These are phyloP conservation scores for Drosophila willistoni DNA, from an alignment of 1,140 invertebrate genomes.

Conservation along the genomic window DNA sequence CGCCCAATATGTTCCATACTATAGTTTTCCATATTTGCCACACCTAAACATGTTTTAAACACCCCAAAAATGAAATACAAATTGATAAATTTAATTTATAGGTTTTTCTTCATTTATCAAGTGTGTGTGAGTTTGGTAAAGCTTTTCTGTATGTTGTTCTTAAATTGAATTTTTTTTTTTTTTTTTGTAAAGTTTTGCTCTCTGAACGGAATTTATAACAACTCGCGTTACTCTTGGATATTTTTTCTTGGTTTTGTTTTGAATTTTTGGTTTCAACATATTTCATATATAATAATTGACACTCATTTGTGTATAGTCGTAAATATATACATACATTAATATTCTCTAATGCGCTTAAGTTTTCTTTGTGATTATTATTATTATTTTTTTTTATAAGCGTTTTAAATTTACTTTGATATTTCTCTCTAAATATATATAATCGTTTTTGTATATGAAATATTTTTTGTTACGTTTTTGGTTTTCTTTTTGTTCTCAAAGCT, in stretches of 20 bases:
- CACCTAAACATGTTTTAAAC: not conserved
- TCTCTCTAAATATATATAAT: conserved; percentile 47
- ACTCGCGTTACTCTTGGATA: conserved; percentile 67
- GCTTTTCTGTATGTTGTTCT: conserved; percentile 60
- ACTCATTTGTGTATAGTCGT: conserved; percentile 30
- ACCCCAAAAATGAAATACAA: not conserved
- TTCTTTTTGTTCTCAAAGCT: conserved; percentile 50
- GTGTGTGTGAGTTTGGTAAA: conserved; percentile 47
- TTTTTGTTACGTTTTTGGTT: conserved; percentile 21
- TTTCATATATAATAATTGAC: conserved; percentile 69
- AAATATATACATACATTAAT: conserved; percentile 10
- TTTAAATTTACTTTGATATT: conserved; percentile 40
- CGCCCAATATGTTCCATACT: too few species aligned
- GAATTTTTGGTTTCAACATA: conserved; percentile 48
- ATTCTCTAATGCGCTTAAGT: conserved; percentile 50
- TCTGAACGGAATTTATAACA: conserved; percentile 80
- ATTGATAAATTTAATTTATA: not conserved
- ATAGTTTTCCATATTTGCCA: too few species aligned
- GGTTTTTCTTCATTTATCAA: conserved; percentile 47
- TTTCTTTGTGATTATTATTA: conserved; percentile 15
- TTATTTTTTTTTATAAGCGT: conserved; percentile 18
- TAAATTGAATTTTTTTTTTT: conserved; percentile 29
- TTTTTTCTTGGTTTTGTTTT: conserved; percentile 28
- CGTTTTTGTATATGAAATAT: conserved; percentile 68
- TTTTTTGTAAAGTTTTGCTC: conserved; percentile 66